A percentile compares a stretch with the other conserved stretches of the same genome.
Conservation (phyloP, 2,888 invertebrate genomes). For the Pristionchus mayeri region DNA sequence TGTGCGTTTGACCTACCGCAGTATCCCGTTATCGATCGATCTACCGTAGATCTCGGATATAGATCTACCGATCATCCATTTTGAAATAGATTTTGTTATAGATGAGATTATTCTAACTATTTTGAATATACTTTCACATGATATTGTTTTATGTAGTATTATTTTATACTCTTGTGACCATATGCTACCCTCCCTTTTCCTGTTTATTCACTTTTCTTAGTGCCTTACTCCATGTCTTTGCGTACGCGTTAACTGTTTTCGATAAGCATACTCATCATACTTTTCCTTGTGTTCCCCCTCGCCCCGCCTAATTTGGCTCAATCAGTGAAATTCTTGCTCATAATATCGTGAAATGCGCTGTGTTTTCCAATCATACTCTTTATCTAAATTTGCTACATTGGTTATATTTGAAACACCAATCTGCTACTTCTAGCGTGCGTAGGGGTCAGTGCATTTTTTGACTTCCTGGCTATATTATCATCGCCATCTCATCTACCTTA, state of each 20-base stretch:
- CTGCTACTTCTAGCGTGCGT: too few species aligned
- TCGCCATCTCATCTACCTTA: too few species aligned
- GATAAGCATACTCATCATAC: slow-evolving; percentile 28
- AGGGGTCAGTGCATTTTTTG: too few species aligned
- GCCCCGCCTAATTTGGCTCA: neutral
- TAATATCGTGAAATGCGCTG: neutral
- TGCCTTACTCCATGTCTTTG: slow-evolving; percentile 35
- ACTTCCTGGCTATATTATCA: too few species aligned
- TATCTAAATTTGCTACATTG: too few species aligned
- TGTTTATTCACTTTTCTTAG: neutral
- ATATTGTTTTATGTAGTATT: neutral
- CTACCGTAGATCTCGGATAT: too few species aligned
- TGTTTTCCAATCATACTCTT: too few species aligned
- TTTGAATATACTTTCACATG: too few species aligned
- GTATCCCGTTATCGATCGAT: neutral
- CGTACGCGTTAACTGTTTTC: slow-evolving; percentile 28
- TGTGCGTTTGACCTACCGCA: slow-evolving; percentile 86
- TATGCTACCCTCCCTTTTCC: neutral
- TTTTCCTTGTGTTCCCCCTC: neutral
- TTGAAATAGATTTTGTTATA: slow-evolving; percentile 37
- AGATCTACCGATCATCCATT: neutral
- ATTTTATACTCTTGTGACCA: neutral
- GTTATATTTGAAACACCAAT: too few species aligned
- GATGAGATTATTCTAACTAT: neutral
- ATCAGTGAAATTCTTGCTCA: slow-evolving; percentile 39